These are phyloP conservation scores for Dicrurus megarhynchus DNA, from an alignment of 2,113 vertebrate species.

Conservation along the genomic window DNA sequence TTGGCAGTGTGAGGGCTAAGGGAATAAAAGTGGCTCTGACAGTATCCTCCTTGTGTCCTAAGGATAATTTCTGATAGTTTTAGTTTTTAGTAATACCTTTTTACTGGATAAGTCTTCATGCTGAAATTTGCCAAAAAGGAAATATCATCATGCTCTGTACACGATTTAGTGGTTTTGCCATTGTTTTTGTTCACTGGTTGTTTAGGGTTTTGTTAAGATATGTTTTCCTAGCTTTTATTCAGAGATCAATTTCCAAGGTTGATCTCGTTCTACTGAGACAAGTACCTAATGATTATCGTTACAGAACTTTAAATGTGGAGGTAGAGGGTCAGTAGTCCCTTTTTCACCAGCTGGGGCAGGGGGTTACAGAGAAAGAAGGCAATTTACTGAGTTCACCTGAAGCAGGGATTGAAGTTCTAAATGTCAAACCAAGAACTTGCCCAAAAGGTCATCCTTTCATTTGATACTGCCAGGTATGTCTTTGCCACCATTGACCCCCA, in stretches of 20 bases:
- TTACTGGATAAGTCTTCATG: not conserved
- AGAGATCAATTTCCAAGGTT: not conserved
- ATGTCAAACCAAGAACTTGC: constrained; percentile 25
- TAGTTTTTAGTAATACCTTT: not conserved
- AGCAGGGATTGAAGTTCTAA: constrained; percentile 2
- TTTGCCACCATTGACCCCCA: not conserved
- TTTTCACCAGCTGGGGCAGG: not conserved
- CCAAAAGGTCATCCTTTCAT: constrained; percentile 12
- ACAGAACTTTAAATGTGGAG: not conserved
- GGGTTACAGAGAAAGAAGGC: not conserved
- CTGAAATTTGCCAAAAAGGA: not conserved
- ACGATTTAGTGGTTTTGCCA: not conserved
- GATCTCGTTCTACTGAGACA: not conserved
- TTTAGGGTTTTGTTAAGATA: not conserved
- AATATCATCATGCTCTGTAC: not conserved
- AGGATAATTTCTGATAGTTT: not conserved
- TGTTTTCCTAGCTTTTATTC: not conserved
- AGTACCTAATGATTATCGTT: not conserved
- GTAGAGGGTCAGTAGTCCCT: not conserved
- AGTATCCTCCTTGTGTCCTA: not conserved
- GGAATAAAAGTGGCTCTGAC: not conserved
- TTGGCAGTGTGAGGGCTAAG: not conserved
- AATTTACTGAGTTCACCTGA: not conserved
- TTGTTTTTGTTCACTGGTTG: not conserved
- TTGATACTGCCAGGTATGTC: not conserved